A percentile compares a stretch with the other conserved stretches of the same genome.
Evolutionary conservation across 2,113 vertebrate genomes (phyloP).

Genomic region (Alectura lathami): DNA sequence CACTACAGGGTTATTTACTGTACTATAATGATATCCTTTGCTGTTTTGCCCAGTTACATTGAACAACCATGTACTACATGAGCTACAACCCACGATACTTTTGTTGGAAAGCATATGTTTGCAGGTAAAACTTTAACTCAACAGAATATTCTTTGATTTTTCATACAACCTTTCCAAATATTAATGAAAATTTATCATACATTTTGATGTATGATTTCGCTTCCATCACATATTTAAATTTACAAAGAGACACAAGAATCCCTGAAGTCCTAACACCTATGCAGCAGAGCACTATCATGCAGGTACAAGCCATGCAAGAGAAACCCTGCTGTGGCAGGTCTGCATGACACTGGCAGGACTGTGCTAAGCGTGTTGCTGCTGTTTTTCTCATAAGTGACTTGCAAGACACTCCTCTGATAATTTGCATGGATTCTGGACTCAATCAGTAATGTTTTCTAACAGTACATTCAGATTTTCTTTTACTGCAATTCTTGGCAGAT

Average conservation of each 20-base stretch:
- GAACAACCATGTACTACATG: neutral
- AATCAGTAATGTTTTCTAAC: neutral
- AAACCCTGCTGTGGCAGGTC: neutral
- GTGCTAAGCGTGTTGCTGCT: neutral
- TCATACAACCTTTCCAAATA: neutral
- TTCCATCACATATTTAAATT: neutral
- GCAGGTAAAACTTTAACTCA: neutral
- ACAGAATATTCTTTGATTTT: neutral
- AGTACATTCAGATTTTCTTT: neutral
- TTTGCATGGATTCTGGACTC: neutral
- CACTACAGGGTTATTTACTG: neutral
- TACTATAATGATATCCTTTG: neutral
- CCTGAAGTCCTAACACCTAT: neutral
- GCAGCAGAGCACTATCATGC: neutral
- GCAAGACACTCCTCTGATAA: neutral
- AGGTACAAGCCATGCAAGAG: neutral
- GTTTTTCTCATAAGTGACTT: neutral
- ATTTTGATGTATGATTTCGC: neutral
- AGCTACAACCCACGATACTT: neutral
- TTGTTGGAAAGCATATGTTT: neutral
- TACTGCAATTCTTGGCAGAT: rapidly evolving
- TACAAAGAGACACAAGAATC: neutral
- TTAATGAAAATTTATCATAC: neutral
- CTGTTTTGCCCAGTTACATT: neutral
- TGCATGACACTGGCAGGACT: neutral